A percentile compares a stretch with the other conserved stretches of the same genome.
Conservation (phyloP, 2,888 invertebrate genomes). For the Rotaria socialis region DNA sequence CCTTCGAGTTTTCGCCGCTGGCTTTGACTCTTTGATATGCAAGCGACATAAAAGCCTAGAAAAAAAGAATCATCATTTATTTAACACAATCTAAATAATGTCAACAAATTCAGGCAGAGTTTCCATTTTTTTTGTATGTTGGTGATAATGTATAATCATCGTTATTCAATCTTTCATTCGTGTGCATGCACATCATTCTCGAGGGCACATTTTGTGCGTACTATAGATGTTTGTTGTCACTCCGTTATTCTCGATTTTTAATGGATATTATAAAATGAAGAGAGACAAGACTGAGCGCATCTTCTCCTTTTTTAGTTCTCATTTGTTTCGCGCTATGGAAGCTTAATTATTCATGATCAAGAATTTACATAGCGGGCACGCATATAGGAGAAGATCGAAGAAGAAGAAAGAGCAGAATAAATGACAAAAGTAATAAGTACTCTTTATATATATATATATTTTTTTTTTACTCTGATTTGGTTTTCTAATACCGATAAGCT, state of each 20-base stretch:
- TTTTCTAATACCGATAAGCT: neutral
- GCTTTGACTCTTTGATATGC: neutral
- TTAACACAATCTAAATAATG: neutral
- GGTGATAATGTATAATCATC: neutral
- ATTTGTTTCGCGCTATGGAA: neutral
- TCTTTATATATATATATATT: neutral
- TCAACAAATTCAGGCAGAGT: neutral
- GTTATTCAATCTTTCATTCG: constrained; percentile 10
- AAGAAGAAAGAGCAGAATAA: neutral
- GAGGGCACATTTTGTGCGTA: constrained; percentile 1
- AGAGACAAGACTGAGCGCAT: neutral
- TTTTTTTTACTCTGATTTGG: neutral
- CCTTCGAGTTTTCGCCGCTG: neutral
- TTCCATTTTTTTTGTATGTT: neutral
- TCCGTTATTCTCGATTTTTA: constrained; percentile 18
- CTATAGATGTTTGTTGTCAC: neutral
- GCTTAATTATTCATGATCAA: constrained; percentile 32
- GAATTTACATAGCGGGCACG: neutral
- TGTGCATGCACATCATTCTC: constrained; percentile 21
- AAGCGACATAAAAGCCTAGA: neutral
- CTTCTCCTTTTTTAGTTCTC: neutral
- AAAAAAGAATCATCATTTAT: neutral
- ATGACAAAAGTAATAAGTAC: neutral
- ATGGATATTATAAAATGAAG: constrained; percentile 22
- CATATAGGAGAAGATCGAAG: neutral